Conservation (phyloP, 23 tunicate genomes). For the Phallusia fumigata region DNA sequence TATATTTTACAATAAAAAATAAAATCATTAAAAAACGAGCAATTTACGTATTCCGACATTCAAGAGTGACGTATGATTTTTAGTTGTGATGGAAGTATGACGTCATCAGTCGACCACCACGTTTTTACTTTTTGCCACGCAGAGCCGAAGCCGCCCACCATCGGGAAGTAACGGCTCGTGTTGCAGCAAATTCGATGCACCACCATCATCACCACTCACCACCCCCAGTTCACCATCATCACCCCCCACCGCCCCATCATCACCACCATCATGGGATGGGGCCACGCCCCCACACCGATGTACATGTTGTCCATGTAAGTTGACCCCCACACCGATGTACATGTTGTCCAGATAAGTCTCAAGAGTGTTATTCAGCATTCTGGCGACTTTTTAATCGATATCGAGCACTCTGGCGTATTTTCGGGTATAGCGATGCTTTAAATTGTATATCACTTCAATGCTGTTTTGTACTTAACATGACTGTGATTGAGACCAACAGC, state of each 20-base stretch:
- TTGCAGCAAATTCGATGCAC: constrained; percentile 58
- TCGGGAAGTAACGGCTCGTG: constrained; percentile 51
- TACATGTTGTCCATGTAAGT: constrained; percentile 60
- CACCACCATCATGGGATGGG: constrained; percentile 28
- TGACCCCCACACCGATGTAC: constrained; percentile 48
- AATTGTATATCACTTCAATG: no score
- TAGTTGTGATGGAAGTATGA: no score
- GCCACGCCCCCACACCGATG: constrained; percentile 50
- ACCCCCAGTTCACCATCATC: constrained; percentile 30
- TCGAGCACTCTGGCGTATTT: no score
- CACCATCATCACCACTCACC: constrained; percentile 60
- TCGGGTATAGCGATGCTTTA: no score
- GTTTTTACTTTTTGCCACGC: background rate
- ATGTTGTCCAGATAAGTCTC: constrained; percentile 49
- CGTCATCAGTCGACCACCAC: no score
- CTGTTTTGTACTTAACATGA: no score
- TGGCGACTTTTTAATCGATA: background rate
- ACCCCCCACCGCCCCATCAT: constrained; percentile 35
- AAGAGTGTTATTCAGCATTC: background rate
- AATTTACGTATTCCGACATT: no score
- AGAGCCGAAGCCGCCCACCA: constrained; percentile 82
- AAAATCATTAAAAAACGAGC: no score
- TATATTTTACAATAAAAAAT: no score
- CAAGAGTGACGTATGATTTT: no score
- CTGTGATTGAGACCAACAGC: no score